phyloP scores from a whole-genome alignment of 1,140 invertebrate species.

The Musca vetustissima region DNA sequence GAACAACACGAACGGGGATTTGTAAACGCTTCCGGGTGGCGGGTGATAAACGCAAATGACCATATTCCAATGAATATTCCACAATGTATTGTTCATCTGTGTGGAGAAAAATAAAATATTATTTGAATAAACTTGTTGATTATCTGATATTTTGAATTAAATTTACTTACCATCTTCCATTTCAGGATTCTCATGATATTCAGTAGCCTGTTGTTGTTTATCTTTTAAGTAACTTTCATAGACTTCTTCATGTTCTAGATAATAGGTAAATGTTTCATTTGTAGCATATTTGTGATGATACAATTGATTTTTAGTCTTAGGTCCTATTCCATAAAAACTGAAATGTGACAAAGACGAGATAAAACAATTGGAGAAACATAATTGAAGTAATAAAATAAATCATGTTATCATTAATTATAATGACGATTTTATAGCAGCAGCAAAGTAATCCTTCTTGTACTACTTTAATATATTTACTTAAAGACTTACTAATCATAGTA shows the following conservation, averaged over 20 bases:
- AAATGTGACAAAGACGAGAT: neutral
- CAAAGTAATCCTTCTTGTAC: too few species aligned
- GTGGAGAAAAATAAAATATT: conserved; percentile 32
- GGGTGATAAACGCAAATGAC: conserved; percentile 87
- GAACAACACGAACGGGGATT: conserved; percentile 91
- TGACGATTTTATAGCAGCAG: too few species aligned
- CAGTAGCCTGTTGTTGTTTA: neutral
- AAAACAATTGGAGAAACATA: neutral
- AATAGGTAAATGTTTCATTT: conserved; percentile 48
- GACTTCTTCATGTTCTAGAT: conserved; percentile 34
- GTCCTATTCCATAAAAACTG: conserved; percentile 43
- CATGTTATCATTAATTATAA: too few species aligned
- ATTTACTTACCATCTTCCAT: conserved; percentile 21
- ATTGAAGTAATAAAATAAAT: neutral
- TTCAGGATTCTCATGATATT: conserved; percentile 19
- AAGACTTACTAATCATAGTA: conserved; percentile 45
- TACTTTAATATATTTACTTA: too few species aligned
- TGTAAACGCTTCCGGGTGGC: conserved; percentile 80
- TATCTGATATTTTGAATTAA: neutral
- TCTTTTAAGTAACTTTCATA: conserved; percentile 9
- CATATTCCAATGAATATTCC: conserved; percentile 97
- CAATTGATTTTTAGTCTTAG: conserved; percentile 38
- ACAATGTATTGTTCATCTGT: conserved; percentile 94
- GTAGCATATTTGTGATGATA: conserved; percentile 35
- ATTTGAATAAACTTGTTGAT: neutral